These are phyloP conservation scores for Magallana gigas DNA, from an alignment of 1,140 invertebrate species.

Conservation along the genomic window DNA sequence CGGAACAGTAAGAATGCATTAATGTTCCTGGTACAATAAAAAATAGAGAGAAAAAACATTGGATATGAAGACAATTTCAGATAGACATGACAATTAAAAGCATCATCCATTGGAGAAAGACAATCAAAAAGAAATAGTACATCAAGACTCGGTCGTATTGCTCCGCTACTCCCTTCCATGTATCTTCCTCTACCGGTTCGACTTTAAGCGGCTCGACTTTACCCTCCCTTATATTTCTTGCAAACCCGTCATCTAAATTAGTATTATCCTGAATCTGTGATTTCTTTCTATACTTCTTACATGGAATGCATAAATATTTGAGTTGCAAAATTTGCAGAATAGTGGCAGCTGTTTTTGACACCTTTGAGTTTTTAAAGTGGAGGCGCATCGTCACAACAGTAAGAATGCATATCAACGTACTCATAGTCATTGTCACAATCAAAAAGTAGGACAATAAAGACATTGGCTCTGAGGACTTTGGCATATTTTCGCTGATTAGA, in stretches of 20 bases:
- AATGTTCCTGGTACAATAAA: too few relatives aligned
- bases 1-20: too few relatives aligned
- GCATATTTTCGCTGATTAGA: conserved; percentile 66
- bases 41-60: too few relatives aligned
- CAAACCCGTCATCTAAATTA: neutral
- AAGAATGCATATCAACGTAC: conserved; percentile 18
- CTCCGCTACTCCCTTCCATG: neutral
- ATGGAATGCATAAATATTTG: neutral
- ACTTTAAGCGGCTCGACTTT: neutral
- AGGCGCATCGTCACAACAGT: neutral
- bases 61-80: neutral
- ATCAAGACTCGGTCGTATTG: neutral
- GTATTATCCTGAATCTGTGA: neutral
- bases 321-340: neutral
- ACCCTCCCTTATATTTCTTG: neutral
- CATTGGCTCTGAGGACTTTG: conserved; percentile 56
- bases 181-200: neutral
- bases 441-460: conserved; percentile 30
- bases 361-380: conserved; percentile 4
- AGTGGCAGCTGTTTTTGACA: neutral
- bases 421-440: conserved; percentile 22
- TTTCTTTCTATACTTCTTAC: neutral
- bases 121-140: neutral
- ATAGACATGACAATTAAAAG: neutral
- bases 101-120: neutral